Percentiles rank a stretch among this genome's conserved stretches.
Conservation (phyloP, 2,888 invertebrate species). For the Diadegma fenestrale region DNA sequence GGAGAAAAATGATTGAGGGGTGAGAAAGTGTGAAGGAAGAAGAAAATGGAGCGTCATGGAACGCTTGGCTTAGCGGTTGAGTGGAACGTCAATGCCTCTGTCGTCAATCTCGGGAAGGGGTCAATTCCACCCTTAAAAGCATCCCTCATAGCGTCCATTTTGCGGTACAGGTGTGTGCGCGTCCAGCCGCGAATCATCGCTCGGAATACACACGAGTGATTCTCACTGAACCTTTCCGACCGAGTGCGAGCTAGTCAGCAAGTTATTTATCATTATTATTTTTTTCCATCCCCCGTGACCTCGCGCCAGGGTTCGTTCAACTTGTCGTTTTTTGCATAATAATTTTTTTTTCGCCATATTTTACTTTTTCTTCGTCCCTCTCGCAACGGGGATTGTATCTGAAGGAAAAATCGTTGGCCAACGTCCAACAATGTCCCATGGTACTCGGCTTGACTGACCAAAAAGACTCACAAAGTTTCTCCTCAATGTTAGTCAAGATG, state of each 20-base stretch:
- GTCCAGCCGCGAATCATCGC: slow-evolving; percentile 70
- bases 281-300: slow-evolving; percentile 5
- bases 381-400: slow-evolving; percentile 21
- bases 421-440: slow-evolving; percentile 41
- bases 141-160: slow-evolving; percentile 41
- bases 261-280: slow-evolving; percentile 35
- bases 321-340: slow-evolving; percentile 21
- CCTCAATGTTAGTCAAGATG: slow-evolving; percentile 51
- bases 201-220: slow-evolving; percentile 67
- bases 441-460: slow-evolving; percentile 29
- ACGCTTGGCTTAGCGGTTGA: slow-evolving; percentile 68
- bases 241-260: slow-evolving; percentile 49
- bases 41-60: slow-evolving; percentile 68
- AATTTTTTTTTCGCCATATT: neutral
- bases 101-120: slow-evolving; percentile 45
- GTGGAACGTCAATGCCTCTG: slow-evolving; percentile 61
- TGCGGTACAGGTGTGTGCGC: slow-evolving; percentile 56
- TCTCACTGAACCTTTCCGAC: slow-evolving; percentile 35
- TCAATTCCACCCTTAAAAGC: slow-evolving; percentile 66
- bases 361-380: neutral
- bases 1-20: slow-evolving; percentile 44
- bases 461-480: slow-evolving; percentile 40
- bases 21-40: slow-evolving; percentile 45
- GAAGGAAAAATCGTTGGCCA: slow-evolving; percentile 55
- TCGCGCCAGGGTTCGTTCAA: slow-evolving; percentile 29